Conservation (phyloP, 2,113 vertebrate species). For the Regulus satrapa region DNA sequence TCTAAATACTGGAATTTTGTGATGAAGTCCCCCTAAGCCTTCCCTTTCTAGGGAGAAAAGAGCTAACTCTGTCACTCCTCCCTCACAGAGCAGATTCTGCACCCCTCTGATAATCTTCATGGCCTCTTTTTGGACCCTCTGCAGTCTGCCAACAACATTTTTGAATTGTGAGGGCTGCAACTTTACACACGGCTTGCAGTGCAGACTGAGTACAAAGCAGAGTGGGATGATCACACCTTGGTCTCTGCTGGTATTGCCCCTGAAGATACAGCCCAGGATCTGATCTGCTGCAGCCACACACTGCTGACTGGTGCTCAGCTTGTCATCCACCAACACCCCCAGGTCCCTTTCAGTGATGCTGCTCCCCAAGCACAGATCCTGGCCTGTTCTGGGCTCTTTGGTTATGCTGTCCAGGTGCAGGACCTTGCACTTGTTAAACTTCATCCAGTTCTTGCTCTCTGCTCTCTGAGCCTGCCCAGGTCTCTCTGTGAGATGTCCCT, state of each 20-base stretch:
- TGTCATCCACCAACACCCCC: not conserved
- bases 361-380: not conserved
- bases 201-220: not conserved
- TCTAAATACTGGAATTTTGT: not conserved
- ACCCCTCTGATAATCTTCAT: not conserved
- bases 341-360: not conserved
- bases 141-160: not conserved
- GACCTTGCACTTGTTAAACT: not conserved
- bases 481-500: not conserved
- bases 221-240: not conserved
- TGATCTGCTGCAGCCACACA: not conserved
- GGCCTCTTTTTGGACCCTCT: not conserved
- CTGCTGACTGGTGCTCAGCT: not conserved
- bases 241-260: not conserved
- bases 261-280: not conserved
- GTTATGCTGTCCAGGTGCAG: not conserved
- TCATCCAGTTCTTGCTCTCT: not conserved
- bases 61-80: not conserved
- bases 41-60: not conserved
- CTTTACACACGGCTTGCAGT: not conserved
- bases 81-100: not conserved
- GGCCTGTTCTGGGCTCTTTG: not conserved
- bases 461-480: not conserved
- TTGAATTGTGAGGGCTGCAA: not conserved
- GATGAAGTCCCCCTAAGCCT: not conserved